Conservation (phyloP, 2,797 vertebrate species). For the Notoglanidium macrostoma region DNA sequence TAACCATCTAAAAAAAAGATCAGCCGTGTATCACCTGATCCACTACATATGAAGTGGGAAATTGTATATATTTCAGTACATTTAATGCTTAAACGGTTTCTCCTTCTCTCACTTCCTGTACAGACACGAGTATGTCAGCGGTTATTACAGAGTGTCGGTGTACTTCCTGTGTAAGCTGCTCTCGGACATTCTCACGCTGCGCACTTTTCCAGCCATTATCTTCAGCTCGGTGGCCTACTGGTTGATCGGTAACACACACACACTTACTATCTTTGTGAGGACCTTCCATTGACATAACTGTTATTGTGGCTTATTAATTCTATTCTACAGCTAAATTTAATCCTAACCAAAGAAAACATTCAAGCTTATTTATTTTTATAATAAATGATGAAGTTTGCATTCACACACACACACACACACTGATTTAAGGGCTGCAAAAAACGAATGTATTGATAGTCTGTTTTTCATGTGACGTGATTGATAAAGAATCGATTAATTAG, state of each 20-base stretch:
- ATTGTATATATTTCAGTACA: not conserved
- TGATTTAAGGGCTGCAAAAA: too few species aligned
- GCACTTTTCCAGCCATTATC: slow-evolving; percentile 82
- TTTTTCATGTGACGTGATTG: not conserved
- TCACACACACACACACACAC: too few species aligned
- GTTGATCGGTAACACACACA: slow-evolving; percentile 75
- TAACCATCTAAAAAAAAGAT: not conserved
- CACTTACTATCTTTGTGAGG: not conserved
- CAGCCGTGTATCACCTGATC: not conserved
- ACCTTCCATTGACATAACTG: not conserved
- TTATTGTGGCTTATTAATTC: not conserved
- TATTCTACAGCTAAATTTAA: not conserved
- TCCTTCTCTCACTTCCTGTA: slow-evolving; percentile 37
- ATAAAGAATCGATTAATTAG: too few species aligned
- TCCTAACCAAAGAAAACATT: not conserved
- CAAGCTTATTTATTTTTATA: not conserved
- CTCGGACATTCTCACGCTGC: slow-evolving; percentile 86
- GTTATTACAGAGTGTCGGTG: slow-evolving; percentile 88
- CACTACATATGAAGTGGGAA: not conserved
- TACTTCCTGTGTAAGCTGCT: slow-evolving; percentile 90
- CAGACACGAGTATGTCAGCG: slow-evolving; percentile 95
- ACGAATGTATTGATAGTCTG: too few species aligned
- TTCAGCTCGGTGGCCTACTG: slow-evolving; percentile 88
- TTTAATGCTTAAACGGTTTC: not conserved
- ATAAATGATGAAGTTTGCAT: too few species aligned